These are phyloP conservation scores for Ciconia boyciana DNA, from an alignment of 2,113 vertebrate genomes.

Conservation along the genomic window DNA sequence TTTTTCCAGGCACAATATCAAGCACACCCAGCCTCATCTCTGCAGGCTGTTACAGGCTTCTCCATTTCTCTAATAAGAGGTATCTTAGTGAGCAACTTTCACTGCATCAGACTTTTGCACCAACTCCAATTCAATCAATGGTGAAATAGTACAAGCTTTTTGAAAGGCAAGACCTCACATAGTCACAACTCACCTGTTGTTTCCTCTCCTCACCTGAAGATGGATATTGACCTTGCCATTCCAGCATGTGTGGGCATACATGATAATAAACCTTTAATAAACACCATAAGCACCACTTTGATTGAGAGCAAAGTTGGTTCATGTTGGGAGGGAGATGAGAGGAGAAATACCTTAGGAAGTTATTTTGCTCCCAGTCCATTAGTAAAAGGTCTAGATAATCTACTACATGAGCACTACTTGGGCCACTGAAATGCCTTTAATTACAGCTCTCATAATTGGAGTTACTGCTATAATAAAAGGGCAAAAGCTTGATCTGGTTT, in stretches of 20 bases:
- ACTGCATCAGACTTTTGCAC: neutral
- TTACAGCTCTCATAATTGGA: slow-evolving; percentile 10
- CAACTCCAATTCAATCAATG: neutral
- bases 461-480: neutral
- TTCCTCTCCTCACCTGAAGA: neutral
- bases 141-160: neutral
- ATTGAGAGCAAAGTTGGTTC: neutral
- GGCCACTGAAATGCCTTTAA: neutral
- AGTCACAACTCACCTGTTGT: neutral
- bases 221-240: neutral
- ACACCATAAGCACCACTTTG: neutral
- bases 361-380: neutral
- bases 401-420: neutral
- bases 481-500: neutral
- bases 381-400: slow-evolving; percentile 8
- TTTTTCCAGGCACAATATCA: neutral
- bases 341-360: neutral
- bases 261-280: neutral
- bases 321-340: neutral
- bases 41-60: neutral
- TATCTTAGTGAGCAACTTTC: neutral
- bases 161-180: neutral
- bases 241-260: neutral
- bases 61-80: neutral
- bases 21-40: neutral